Evolutionary conservation across 2,113 vertebrate species (phyloP).

Genomic region (Podilymbus podiceps): DNA sequence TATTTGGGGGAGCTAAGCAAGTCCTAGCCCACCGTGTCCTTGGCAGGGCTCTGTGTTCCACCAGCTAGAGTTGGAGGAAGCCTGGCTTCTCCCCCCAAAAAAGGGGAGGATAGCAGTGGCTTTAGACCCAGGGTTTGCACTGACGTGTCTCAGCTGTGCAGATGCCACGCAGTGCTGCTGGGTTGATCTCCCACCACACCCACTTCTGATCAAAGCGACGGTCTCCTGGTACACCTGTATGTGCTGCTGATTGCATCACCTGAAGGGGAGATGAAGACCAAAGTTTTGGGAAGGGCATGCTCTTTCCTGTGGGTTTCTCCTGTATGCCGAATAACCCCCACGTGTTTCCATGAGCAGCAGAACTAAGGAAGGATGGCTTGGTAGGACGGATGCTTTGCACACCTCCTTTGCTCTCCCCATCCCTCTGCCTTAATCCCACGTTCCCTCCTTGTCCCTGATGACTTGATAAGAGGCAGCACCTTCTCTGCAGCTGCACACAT

Average conservation of each 20-base stretch:
- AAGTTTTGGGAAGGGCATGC: not conserved
- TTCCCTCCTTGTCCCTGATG: not conserved
- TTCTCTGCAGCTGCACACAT: not conserved
- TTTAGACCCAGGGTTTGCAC: fast-evolving
- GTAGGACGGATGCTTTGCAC: not conserved
- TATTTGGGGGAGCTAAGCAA: not conserved
- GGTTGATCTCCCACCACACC: not conserved
- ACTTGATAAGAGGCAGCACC: not conserved
- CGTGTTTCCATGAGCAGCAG: not conserved
- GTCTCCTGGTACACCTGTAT: not conserved
- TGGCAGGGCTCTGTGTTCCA: not conserved
- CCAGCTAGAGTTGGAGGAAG: not conserved
- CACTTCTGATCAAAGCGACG: not conserved
- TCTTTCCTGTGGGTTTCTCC: not conserved
- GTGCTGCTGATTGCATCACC: not conserved
- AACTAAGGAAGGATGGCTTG: not conserved
- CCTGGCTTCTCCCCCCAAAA: not conserved
- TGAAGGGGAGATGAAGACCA: not conserved
- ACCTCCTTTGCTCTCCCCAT: not conserved
- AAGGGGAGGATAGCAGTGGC: not conserved
- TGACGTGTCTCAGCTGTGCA: not conserved
- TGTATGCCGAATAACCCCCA: not conserved
- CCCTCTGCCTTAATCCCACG: not conserved
- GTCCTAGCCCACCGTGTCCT: not conserved
- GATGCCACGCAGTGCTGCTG: not conserved